phyloP scores from a whole-genome alignment of 2,797 vertebrate genomes.

The Myotis pilosus region DNA sequence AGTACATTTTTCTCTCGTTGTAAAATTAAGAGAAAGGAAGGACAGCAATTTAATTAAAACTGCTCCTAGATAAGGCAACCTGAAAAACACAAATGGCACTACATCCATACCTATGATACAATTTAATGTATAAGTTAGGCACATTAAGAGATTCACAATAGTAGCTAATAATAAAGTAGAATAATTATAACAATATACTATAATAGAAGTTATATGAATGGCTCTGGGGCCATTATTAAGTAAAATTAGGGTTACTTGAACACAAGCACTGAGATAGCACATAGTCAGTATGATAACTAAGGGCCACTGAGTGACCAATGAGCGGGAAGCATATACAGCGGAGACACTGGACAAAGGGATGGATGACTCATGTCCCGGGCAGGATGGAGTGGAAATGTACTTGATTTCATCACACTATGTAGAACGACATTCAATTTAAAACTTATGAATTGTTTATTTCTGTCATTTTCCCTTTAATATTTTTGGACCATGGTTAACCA shows the following conservation, averaged over 20 bases:
- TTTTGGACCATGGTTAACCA: neutral
- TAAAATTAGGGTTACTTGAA: neutral
- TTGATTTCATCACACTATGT: neutral
- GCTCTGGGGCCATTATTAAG: neutral
- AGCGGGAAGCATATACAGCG: rapidly evolving
- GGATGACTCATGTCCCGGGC: neutral
- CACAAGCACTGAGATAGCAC: neutral
- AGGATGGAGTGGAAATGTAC: neutral
- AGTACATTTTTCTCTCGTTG: neutral
- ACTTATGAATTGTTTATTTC: neutral
- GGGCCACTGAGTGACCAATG: neutral
- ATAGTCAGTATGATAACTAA: neutral
- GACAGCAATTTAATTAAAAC: neutral
- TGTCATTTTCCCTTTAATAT: neutral
- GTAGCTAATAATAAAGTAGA: neutral
- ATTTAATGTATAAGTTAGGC: neutral
- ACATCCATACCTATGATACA: neutral
- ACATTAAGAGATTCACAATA: neutral
- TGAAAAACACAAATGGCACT: neutral
- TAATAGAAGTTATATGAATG: neutral
- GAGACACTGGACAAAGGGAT: neutral
- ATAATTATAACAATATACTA: neutral
- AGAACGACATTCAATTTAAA: neutral
- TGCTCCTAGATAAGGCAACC: neutral
- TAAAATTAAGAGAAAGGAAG: neutral